phyloP scores from a whole-genome alignment of 2,888 invertebrate genomes.

The Acanthopleura granulata region DNA sequence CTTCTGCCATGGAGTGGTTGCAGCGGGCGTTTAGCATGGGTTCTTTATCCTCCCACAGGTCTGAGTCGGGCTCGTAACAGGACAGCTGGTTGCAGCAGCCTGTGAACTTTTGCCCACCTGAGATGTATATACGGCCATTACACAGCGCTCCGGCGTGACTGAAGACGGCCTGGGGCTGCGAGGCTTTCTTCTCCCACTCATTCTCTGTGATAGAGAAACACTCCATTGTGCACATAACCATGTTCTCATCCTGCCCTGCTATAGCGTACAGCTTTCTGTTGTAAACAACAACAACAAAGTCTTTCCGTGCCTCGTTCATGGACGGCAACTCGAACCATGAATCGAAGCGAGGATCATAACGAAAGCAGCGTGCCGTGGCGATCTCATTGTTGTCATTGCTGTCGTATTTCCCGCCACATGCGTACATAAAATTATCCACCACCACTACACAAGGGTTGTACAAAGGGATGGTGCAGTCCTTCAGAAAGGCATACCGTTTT shows the following conservation, averaged over 20 bases:
- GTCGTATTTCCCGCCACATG: conserved; percentile 68
- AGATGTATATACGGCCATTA: conserved; percentile 57
- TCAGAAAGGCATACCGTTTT: conserved; percentile 59
- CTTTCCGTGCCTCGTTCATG: conserved; percentile 68
- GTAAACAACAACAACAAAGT: conserved; percentile 61
- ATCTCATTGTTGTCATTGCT: conserved; percentile 65
- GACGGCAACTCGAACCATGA: conserved; percentile 65
- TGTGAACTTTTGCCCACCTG: conserved; percentile 66
- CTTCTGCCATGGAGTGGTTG: conserved; percentile 63
- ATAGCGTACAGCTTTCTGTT: conserved; percentile 60
- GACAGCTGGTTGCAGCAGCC: conserved; percentile 61
- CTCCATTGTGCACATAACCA: conserved; percentile 67
- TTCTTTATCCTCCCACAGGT: conserved; percentile 60
- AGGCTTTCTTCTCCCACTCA: conserved; percentile 63
- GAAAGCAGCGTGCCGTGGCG: conserved; percentile 67
- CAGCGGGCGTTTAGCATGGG: conserved; percentile 59
- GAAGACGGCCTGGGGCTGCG: conserved; percentile 61
- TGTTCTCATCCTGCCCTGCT: conserved; percentile 67
- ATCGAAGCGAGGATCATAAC: conserved; percentile 67
- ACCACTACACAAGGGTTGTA: conserved; percentile 66
- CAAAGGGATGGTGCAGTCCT: conserved; percentile 62
- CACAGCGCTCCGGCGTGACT: conserved; percentile 64
- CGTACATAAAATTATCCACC: conserved; percentile 68
- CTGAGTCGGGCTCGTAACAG: conserved; percentile 53
- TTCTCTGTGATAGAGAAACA: conserved; percentile 61